A percentile compares a stretch with the other conserved stretches of the same genome.
Conservation (phyloP, 1,140 invertebrate species). For the Ladona fulva region DNA sequence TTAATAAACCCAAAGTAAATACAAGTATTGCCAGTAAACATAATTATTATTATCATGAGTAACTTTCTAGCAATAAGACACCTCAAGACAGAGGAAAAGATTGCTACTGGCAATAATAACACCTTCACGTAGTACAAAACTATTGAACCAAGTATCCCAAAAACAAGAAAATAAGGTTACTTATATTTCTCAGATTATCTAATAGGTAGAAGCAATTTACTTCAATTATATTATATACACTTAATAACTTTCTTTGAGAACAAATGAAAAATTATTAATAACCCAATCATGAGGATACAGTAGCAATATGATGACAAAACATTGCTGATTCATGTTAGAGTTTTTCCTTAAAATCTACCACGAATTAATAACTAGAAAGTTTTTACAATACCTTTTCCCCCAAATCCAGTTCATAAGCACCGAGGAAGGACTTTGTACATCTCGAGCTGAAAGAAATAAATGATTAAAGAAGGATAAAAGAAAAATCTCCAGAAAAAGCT, state of each 20-base stretch:
- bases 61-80: not conserved
- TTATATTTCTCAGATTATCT: no score
- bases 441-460: constrained; percentile 50
- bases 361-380: no score
- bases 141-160: not conserved
- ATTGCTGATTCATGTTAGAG: not conserved
- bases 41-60: not conserved
- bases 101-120: not conserved
- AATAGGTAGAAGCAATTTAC: no score
- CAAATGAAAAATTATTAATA: not conserved
- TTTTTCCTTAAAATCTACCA: not conserved
- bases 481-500: no score
- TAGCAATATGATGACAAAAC: not conserved
- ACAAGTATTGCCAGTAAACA: not conserved
- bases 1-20: not conserved
- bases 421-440: constrained; percentile 63
- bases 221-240: no score
- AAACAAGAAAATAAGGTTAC: no score
- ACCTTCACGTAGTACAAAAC: not conserved
- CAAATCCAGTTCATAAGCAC: constrained; percentile 68
- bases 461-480: not conserved
- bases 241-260: not conserved
- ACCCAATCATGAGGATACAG: not conserved
- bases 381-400: constrained; percentile 44
- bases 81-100: not conserved